A percentile compares a stretch with the other conserved stretches of the same genome.
Evolutionary conservation across 1,140 invertebrate genomes (phyloP).

Genomic region (Leptinotarsa lineolata): DNA sequence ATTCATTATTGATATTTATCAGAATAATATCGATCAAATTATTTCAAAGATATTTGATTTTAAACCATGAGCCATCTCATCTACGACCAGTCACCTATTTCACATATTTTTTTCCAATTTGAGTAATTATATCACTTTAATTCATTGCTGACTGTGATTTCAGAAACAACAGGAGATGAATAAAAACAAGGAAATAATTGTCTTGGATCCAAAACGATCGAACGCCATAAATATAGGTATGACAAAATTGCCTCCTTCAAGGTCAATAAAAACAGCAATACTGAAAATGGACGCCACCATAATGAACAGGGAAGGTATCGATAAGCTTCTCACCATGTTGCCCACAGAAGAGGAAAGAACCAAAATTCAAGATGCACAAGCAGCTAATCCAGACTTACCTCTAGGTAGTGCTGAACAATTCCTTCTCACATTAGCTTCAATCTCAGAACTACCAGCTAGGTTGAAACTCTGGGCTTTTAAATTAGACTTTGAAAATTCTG

Average conservation of each 20-base stretch:
- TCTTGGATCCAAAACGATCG: constrained; percentile 95
- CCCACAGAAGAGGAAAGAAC: constrained; percentile 95
- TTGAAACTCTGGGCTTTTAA: constrained; percentile 98
- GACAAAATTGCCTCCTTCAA: constrained; percentile 95
- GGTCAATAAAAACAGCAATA: constrained; percentile 97
- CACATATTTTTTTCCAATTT: too few species aligned
- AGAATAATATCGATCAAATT: too few species aligned
- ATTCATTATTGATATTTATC: too few species aligned
- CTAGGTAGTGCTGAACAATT: constrained; percentile 98
- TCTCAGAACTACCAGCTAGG: constrained; percentile 92
- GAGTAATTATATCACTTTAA: too few species aligned
- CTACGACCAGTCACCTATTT: too few species aligned
- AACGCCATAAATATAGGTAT: constrained; percentile 99
- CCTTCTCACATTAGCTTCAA: constrained; percentile 91
- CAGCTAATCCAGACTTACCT: constrained; percentile 90
- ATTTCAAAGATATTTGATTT: too few species aligned
- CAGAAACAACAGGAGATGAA: constrained; percentile 91
- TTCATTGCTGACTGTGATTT: constrained; percentile 29
- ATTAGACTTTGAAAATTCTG: constrained; percentile 95
- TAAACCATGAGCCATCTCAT: too few species aligned
- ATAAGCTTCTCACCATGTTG: constrained; percentile 97
- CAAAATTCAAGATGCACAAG: constrained; percentile 94
- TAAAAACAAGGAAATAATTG: constrained; percentile 94
- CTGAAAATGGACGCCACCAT: constrained; percentile 99
- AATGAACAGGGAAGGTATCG: constrained; percentile 97